Base-by-base conservation (phyloP, 2,113 vertebrate species). In the Urocynchramus pylzowi region DNA sequence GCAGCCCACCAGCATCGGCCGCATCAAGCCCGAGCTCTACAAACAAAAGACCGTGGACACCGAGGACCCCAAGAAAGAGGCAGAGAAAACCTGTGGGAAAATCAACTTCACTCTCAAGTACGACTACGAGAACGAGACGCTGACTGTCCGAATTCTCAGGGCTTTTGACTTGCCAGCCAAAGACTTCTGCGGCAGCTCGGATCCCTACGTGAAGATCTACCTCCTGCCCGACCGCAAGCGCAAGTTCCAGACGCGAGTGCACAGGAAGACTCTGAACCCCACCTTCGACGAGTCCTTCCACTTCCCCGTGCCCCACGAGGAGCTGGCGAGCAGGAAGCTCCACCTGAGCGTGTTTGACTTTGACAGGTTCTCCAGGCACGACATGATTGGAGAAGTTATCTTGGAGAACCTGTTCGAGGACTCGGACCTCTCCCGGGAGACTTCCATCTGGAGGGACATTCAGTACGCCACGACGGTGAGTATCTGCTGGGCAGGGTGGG, bases 161-260 rank as follows among this genome's bases (percentile, higher is more conserved):
- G 99, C 99, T 41, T 98, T 99, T 42, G 99, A 99, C 94, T 98
- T 99, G 42, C 99, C 99, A 3, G 99, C 99, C 94, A 99, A 99
- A 97, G 99, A 99, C 96, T 98, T 99, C n/a, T 99, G 99, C 1
- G 99, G 99, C 97, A 99, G 99, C 74, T 99, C 99, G 16, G 99
- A 99, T 90, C 99, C 99, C 44, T 99, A 99, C 1, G 99, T 99
- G 94, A 99, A 99, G 97, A 98, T 99, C 98, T 99, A 99, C 98
- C 99, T 99, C 95, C 97, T 99, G 94, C 99, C 99, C 0, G 99
- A 99, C 94, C 99, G 99, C 97, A 99, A 99, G 95, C 98, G 98
- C 97, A 99, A 99, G 97, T 99, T 99, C 98, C 99, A 99, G 98
- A 99, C 99, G 1, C 98, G 99, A 1, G 99, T 99, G 67, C 99